Evolutionary conservation across 2,888 invertebrate genomes (phyloP), one percentile per base, ranked within the genome.

Genomic region (Dynastes hyllus): DNA sequence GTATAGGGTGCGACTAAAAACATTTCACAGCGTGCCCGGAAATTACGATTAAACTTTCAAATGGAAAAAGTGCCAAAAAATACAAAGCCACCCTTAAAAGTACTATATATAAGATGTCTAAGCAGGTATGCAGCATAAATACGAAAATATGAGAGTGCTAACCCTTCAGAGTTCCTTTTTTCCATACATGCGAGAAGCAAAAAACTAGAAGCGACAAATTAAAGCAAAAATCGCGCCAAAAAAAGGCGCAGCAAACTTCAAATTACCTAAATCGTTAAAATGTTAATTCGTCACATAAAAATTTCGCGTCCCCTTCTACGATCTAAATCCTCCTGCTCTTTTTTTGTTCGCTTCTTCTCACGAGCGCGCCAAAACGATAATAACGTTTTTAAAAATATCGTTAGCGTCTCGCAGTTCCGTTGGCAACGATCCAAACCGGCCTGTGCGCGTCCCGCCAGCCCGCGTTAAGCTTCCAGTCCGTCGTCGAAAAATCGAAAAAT

Each of bases 301-400:
- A 75, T 45, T 75, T 27, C 71, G 22, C 29, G 29, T 16, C 45
- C 37, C 71, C 16, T 55, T n/a, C 16, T 61, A n/a, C 11, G 45
- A 45, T 45, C 45, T 45, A 45, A 45, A 45, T 75, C 27, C 22
- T 69, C 50, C 45, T 13, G 8, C 50, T 29, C 45, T 66, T 11
- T 40, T 51, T 27, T 50, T 51, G 9, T 45, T 45, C 45, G 45
- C 11, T 27, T 27, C 69, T 11, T 69, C 13, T 37, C 51, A 29
- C 51, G 13, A 13, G 51, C 11, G 69, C 73, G 50, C 37, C 58
- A 55, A 61, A 45, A 61, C 61, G 61, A 75, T 75, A 75, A 75
- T 61, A 45, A 75, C 61, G 73, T 75, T 75, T 75, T 75, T 61
- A 50, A 51, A 69, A 75, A 75, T 75, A 75, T 61, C 73, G 61